These are phyloP conservation scores for Arothron firmamentum DNA, from an alignment of 2,113 vertebrate species.

Conservation along the genomic window DNA sequence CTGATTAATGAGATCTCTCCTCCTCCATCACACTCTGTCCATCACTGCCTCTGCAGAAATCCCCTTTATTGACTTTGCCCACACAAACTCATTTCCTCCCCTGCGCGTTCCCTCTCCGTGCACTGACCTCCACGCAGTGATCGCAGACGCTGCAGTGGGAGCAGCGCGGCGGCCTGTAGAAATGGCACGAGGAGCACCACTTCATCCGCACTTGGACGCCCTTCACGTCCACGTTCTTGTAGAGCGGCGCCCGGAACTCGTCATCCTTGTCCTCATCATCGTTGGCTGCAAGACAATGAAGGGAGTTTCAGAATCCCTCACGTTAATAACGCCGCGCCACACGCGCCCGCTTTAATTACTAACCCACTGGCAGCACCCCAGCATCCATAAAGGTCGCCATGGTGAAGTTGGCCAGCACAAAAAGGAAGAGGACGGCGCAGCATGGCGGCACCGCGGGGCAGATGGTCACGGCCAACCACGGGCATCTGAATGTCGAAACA, in stretches of 20 bases:
- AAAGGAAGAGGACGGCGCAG: slow-evolving; percentile 91
- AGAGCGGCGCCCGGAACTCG: slow-evolving; percentile 85
- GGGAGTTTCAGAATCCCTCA: not conserved
- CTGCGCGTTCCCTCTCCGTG: not conserved
- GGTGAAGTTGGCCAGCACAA: slow-evolving; percentile 96
- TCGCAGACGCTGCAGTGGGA: slow-evolving; percentile 97
- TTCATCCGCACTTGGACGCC: slow-evolving; percentile 98
- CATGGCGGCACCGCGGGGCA: slow-evolving; percentile 89
- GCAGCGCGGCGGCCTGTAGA: slow-evolving; percentile 93
- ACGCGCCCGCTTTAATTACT: slow-evolving; percentile 26
- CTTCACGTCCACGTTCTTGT: slow-evolving; percentile 94
- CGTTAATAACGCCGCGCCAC: not conserved
- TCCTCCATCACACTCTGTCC: slow-evolving; percentile 39
- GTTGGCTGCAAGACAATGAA: slow-evolving; percentile 73
- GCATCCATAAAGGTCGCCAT: slow-evolving; percentile 98
- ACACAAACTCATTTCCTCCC: slow-evolving; percentile 2
- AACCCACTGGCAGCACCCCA: slow-evolving; percentile 93
- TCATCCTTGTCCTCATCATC: slow-evolving; percentile 92
- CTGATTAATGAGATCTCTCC: slow-evolving; percentile 63
- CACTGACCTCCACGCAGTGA: slow-evolving; percentile 94
- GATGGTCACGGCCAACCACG: slow-evolving; percentile 89
- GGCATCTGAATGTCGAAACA: slow-evolving; percentile 80
- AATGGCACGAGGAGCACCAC: slow-evolving; percentile 94
- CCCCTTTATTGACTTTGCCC: slow-evolving; percentile 40
- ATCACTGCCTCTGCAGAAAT: slow-evolving; percentile 47